Evolutionary conservation across 2,888 invertebrate genomes (phyloP).

Genomic region (Latheticus oryzae): DNA sequence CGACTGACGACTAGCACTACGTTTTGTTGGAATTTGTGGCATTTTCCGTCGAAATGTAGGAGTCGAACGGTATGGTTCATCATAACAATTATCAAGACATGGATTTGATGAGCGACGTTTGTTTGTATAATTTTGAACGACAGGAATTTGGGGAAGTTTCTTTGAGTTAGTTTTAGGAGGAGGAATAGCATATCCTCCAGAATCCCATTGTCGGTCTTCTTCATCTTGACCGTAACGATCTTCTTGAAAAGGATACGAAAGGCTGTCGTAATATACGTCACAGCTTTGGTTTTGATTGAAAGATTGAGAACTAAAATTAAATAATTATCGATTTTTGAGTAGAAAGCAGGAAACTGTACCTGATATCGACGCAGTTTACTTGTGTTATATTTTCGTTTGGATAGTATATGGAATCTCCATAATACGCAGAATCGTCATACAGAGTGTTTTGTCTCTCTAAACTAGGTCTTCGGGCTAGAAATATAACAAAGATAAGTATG

Average conservation of each 20-base stretch:
- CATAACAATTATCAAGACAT: conserved; percentile 49
- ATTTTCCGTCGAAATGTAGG: conserved; percentile 61
- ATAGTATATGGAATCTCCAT: conserved; percentile 65
- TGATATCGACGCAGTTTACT: conserved; percentile 57
- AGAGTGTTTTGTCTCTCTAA: conserved; percentile 84
- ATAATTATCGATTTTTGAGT: conserved; percentile 4
- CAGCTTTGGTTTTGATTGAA: conserved; percentile 65
- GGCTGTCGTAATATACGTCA: conserved; percentile 76
- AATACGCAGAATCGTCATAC: conserved; percentile 78
- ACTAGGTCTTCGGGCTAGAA: conserved; percentile 73
- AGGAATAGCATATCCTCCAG: conserved; percentile 69
- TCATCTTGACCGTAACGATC: conserved; percentile 72
- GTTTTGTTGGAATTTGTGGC: conserved; percentile 63
- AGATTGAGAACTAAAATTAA: background rate
- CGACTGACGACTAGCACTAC: conserved; percentile 62
- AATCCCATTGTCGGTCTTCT: conserved; percentile 80
- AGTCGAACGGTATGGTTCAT: conserved; percentile 54
- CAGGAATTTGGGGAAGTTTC: conserved; percentile 66
- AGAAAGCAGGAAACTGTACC: conserved; percentile 48
- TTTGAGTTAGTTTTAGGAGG: conserved; percentile 57
- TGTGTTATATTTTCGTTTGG: conserved; percentile 58
- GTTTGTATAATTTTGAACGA: conserved; percentile 68
- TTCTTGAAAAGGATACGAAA: conserved; percentile 73
- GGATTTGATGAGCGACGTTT: conserved; percentile 65
- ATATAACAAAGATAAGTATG: conserved; percentile 4